Percentiles rank a stretch among this genome's conserved stretches.
Conservation (phyloP, 2,797 vertebrate species). For the Florisuga fusca region DNA sequence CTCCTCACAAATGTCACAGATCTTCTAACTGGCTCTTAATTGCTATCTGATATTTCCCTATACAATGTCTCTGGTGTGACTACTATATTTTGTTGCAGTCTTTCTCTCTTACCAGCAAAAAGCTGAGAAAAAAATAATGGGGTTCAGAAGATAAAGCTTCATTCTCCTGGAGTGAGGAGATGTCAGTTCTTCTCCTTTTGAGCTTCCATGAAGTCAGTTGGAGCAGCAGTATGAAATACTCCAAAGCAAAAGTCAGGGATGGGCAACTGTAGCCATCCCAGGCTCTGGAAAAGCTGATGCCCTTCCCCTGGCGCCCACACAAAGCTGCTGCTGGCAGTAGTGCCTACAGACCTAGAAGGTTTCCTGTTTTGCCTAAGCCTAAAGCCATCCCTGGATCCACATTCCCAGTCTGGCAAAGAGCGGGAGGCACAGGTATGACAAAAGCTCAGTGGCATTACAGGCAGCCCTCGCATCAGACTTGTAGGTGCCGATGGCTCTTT, state of each 20-base stretch:
- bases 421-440: neutral
- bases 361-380: slow-evolving; percentile 57
- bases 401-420: neutral
- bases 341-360: neutral
- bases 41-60: neutral
- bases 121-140: neutral
- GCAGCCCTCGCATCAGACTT: neutral
- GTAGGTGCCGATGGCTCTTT: neutral
- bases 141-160: neutral
- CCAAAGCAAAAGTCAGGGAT: neutral
- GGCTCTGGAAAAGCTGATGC: neutral
- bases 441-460: neutral
- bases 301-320: neutral
- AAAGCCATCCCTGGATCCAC: slow-evolving; percentile 1
- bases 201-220: neutral
- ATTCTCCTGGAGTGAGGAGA: neutral
- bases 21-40: neutral
- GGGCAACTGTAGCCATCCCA: neutral
- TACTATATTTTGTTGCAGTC: neutral
- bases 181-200: neutral
- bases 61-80: neutral
- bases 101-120: neutral
- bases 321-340: neutral
- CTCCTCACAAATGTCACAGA: neutral
- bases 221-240: neutral